Conservation (phyloP, 1,140 invertebrate genomes). For the Scaptodrosophila lebanonensis region DNA sequence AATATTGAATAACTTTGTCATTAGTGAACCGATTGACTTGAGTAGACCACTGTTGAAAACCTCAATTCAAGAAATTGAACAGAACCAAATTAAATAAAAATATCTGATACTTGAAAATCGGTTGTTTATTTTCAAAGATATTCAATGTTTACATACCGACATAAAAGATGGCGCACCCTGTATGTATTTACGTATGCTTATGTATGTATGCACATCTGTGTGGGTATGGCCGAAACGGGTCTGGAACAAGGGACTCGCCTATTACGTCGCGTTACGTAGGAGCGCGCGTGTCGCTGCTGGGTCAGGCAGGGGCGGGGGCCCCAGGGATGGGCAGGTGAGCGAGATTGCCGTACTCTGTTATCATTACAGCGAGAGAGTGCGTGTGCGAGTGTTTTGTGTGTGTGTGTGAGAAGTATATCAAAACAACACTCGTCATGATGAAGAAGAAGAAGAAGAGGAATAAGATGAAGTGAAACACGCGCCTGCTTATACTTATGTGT, state of each 20-base stretch:
- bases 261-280: constrained; percentile 68
- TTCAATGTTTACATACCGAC: too few relatives aligned
- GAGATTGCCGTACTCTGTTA: constrained; percentile 47
- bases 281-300: constrained; percentile 49
- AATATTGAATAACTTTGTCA: too few relatives aligned
- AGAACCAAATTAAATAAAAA: too few relatives aligned
- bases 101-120: too few relatives aligned
- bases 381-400: constrained; percentile 3
- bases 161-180: too few relatives aligned
- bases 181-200: too few relatives aligned
- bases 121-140: too few relatives aligned
- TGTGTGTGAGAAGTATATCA: constrained; percentile 41
- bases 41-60: too few relatives aligned
- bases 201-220: too few relatives aligned
- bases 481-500: constrained; percentile 8
- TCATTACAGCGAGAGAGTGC: constrained; percentile 46
- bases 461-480: constrained; percentile 3
- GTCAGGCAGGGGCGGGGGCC: background rate
- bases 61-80: too few relatives aligned
- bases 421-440: constrained; percentile 36
- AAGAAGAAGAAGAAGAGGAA: constrained; percentile 64
- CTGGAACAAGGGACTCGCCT: constrained; percentile 10
- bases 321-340: constrained; percentile 43
- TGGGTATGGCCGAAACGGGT: background rate
- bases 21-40: too few relatives aligned